Evolutionary conservation across 2,888 invertebrate genomes (phyloP).

Genomic region (Sesia apiformis): DNA sequence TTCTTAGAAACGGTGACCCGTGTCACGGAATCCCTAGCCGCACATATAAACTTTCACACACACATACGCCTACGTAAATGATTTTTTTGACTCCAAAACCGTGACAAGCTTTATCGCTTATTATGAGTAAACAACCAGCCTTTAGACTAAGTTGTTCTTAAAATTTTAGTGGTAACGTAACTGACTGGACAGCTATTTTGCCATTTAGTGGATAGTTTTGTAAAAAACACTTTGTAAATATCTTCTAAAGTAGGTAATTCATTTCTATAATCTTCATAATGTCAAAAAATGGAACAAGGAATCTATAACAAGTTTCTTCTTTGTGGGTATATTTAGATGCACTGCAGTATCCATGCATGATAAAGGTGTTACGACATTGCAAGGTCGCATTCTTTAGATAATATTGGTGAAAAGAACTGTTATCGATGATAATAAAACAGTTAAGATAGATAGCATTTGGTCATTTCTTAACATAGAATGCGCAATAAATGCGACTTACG

Average conservation of each 20-base stretch:
- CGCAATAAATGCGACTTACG: too few relatives aligned
- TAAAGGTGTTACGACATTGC: slow-evolving; percentile 10
- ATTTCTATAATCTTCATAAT: too few relatives aligned
- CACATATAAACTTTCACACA: slow-evolving; percentile 34
- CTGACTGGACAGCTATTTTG: too few relatives aligned
- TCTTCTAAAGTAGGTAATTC: too few relatives aligned
- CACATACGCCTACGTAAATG: slow-evolving; percentile 19
- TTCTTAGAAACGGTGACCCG: slow-evolving; percentile 73
- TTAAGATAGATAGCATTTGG: neutral
- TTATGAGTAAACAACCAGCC: neutral
- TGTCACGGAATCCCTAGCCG: slow-evolving; percentile 72
- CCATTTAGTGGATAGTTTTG: too few relatives aligned
- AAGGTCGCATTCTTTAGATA: slow-evolving; percentile 31
- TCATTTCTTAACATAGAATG: neutral
- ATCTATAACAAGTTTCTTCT: too few relatives aligned
- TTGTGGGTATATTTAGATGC: neutral
- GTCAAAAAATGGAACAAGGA: too few relatives aligned
- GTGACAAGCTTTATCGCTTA: slow-evolving; percentile 35
- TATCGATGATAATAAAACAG: neutral
- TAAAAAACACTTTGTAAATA: too few relatives aligned
- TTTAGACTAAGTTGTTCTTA: too few relatives aligned
- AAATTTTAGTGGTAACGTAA: too few relatives aligned
- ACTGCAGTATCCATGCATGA: neutral
- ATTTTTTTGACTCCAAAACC: slow-evolving; percentile 26
- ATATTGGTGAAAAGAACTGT: slow-evolving; percentile 10